phyloP scores from a whole-genome alignment of 2,113 vertebrate genomes.

The Lipotes vexillifer region DNA sequence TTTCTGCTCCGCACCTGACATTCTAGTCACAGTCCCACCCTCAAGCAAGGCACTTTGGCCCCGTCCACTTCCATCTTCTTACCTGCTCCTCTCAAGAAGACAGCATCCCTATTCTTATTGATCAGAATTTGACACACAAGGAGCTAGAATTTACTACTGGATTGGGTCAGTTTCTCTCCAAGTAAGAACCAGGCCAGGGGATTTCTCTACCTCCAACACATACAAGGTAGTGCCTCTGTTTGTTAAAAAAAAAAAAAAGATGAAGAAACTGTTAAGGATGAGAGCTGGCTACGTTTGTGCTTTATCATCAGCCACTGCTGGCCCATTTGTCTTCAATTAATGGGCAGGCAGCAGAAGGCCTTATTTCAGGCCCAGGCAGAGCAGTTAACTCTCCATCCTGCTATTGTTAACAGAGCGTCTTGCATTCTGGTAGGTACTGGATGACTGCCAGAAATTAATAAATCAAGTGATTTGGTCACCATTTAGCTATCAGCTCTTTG shows the following conservation, averaged over 20 bases:
- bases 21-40: neutral
- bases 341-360: neutral
- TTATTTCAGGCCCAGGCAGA: neutral
- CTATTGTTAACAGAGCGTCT: neutral
- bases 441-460: constrained; percentile 13
- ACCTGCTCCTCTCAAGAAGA: neutral
- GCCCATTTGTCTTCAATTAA: neutral
- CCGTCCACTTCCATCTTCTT: neutral
- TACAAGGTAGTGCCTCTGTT: neutral
- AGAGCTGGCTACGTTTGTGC: neutral
- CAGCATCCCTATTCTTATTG: neutral
- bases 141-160: neutral
- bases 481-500: neutral
- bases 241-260: neutral
- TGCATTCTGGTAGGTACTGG: neutral
- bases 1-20: neutral
- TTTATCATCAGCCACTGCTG: neutral
- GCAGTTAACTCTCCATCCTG: neutral
- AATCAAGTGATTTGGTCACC: neutral
- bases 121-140: neutral
- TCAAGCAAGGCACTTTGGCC: neutral
- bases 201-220: neutral
- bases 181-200: neutral
- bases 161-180: neutral
- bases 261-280: neutral